Evolutionary conservation across 2,797 vertebrate genomes (phyloP).

Genomic region (Nyctalus aviator): DNA sequence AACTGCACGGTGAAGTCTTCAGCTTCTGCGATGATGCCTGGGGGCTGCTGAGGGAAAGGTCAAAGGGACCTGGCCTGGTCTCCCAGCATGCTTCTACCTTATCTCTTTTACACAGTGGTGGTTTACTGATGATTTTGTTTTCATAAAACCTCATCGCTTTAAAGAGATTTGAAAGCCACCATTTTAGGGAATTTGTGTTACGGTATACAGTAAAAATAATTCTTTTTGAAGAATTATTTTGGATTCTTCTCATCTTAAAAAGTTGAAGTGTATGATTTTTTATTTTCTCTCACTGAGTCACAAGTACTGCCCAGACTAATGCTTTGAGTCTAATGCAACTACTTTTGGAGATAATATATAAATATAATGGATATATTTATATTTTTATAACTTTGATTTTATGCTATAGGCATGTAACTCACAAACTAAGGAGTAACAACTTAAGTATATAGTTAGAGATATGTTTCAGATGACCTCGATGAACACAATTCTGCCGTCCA

Average conservation of each 20-base stretch:
- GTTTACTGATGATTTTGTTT: neutral
- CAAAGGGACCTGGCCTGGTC: rapidly evolving
- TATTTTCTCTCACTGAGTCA: neutral
- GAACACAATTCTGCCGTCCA: neutral
- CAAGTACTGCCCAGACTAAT: constrained; percentile 17
- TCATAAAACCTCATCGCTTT: constrained; percentile 13
- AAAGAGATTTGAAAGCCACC: constrained; percentile 3
- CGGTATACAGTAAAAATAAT: constrained; percentile 20
- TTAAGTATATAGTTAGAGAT: neutral
- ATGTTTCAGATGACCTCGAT: neutral
- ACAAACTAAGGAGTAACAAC: constrained; percentile 9
- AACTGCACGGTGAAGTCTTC: neutral
- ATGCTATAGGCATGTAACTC: neutral
- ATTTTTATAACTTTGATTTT: constrained; percentile 51
- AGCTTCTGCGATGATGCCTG: neutral
- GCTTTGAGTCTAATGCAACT: constrained; percentile 42
- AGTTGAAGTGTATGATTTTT: constrained; percentile 28
- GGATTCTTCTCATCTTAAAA: constrained; percentile 30
- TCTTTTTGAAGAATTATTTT: constrained; percentile 54
- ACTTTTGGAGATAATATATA: neutral
- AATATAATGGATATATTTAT: neutral
- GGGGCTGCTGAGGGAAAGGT: neutral
- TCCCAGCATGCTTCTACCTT: neutral
- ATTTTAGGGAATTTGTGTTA: constrained; percentile 27
- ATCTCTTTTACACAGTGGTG: neutral